These are phyloP conservation scores for Holotrichia oblita DNA, from an alignment of 1,140 invertebrate species.

Conservation along the genomic window DNA sequence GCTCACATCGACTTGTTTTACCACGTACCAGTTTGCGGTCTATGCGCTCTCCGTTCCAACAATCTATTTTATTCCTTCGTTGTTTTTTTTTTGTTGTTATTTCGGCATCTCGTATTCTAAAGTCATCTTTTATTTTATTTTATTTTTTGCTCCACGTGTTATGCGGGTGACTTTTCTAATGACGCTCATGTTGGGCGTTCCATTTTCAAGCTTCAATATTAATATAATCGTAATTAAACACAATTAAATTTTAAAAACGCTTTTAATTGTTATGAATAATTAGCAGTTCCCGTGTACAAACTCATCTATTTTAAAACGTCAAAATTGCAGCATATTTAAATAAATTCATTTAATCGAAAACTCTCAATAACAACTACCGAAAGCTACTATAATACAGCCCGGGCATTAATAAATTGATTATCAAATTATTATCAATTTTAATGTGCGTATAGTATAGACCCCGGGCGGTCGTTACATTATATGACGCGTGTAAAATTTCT, in stretches of 20 bases:
- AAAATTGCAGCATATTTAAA: not conserved
- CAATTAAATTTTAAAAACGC: no score
- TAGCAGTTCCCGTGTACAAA: no score
- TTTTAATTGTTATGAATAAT: no score
- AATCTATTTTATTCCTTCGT: conserved; percentile 46
- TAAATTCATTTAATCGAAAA: not conserved
- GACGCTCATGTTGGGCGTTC: no score
- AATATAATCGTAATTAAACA: no score
- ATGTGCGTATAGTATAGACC: not conserved
- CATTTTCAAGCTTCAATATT: no score
- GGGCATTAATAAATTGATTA: not conserved
- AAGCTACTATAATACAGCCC: not conserved
- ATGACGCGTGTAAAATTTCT: no score
- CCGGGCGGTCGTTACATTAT: no score
- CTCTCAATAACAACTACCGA: not conserved
- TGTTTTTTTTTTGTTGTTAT: conserved; percentile 16
- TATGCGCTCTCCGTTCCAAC: conserved; percentile 40
- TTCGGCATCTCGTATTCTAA: not conserved
- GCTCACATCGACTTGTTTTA: conserved; percentile 54
- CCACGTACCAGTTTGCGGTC: conserved; percentile 45
- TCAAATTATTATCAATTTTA: not conserved
- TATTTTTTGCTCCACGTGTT: not conserved
- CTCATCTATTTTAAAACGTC: no score
- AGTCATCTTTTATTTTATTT: not conserved
- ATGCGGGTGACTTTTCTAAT: not conserved